Evolutionary conservation across 2,888 invertebrate species (phyloP).

Genomic region (Netelia melanura): DNA sequence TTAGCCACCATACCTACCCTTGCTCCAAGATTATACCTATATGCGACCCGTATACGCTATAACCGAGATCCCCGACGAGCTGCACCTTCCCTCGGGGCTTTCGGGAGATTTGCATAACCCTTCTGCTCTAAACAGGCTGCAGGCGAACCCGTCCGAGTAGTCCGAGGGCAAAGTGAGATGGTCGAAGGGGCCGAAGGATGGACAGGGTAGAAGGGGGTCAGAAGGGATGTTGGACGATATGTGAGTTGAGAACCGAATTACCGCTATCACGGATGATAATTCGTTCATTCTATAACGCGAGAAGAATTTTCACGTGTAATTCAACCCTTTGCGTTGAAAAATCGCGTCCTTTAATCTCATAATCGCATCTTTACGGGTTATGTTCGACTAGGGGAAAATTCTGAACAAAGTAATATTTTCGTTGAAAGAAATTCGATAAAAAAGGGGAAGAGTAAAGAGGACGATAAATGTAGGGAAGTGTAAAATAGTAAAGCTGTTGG

Average conservation of each 20-base stretch:
- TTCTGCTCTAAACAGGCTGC: conserved; percentile 57
- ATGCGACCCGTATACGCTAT: conserved; percentile 15
- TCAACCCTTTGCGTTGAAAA: too few relatives aligned
- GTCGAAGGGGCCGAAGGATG: conserved; percentile 3
- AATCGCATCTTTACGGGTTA: too few relatives aligned
- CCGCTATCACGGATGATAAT: conserved; percentile 28
- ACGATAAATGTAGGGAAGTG: background rate
- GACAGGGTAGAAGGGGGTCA: background rate
- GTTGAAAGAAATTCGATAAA: too few relatives aligned
- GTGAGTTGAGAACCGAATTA: conserved; percentile 41
- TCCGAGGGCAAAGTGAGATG: conserved; percentile 44
- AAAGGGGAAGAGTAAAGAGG: too few relatives aligned
- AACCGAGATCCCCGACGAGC: conserved; percentile 58
- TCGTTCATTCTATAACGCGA: conserved; percentile 3
- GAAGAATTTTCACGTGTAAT: background rate
- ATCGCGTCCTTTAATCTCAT: too few relatives aligned
- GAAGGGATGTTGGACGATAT: conserved; percentile 35
- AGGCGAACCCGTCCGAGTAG: conserved; percentile 23
- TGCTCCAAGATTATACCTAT: conserved; percentile 30
- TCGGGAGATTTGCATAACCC: conserved; percentile 65
- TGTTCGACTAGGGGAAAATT: too few relatives aligned
- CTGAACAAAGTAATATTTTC: too few relatives aligned
- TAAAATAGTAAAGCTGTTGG: background rate
- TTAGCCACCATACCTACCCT: conserved; percentile 59
- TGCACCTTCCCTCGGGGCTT: conserved; percentile 62